Evolutionary conservation across 2,797 vertebrate species (phyloP).

Genomic region (Heliangelus exortis): DNA sequence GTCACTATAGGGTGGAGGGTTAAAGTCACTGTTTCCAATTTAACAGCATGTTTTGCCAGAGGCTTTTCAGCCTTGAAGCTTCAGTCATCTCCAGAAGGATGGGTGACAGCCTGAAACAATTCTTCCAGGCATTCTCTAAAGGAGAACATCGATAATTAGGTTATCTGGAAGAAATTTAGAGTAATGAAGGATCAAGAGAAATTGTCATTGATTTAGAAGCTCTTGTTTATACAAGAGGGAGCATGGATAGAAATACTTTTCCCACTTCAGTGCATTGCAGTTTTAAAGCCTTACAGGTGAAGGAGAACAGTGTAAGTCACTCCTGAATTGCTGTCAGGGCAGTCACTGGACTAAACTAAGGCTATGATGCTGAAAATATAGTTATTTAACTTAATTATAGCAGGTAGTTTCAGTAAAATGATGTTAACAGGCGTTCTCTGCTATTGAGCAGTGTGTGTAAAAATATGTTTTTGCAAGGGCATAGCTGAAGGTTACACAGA

Average conservation of each 20-base stretch:
- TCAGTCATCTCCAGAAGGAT: not conserved
- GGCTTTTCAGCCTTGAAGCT: not conserved
- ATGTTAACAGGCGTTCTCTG: not conserved
- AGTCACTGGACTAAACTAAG: not conserved
- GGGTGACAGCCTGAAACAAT: not conserved
- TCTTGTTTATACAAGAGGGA: not conserved
- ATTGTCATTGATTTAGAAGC: not conserved
- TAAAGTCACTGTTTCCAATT: not conserved
- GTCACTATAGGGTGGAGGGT: not conserved
- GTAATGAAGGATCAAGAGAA: not conserved
- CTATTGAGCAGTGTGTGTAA: not conserved
- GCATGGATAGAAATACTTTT: not conserved
- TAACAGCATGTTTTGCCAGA: not conserved
- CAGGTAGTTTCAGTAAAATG: not conserved
- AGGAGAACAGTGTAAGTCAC: not conserved
- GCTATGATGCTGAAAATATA: not conserved
- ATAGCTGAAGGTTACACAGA: not conserved
- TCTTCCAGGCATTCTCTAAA: not conserved
- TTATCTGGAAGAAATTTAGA: not conserved
- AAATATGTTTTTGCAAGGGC: not conserved
- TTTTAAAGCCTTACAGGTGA: not conserved
- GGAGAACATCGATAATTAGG: not conserved
- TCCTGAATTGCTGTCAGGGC: not conserved
- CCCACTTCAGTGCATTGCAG: not conserved
- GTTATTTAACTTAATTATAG: not conserved